These are phyloP conservation scores for Eupithecia exiguata DNA, from an alignment of 2,888 invertebrate genomes.

Conservation along the genomic window DNA sequence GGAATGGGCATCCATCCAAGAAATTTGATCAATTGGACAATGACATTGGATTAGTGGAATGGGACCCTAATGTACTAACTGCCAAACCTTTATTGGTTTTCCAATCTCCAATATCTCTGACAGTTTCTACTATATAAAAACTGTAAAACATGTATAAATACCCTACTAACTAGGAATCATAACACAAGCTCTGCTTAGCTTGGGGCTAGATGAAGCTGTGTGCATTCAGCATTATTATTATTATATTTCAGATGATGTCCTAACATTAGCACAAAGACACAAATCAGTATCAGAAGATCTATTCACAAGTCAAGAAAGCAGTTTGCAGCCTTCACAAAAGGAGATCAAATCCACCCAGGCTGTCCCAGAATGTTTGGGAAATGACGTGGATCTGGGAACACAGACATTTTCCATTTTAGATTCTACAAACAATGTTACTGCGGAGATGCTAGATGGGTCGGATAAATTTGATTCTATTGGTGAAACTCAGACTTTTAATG, in stretches of 20 bases:
- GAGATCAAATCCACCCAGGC: conserved; percentile 24
- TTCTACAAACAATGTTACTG: conserved; percentile 39
- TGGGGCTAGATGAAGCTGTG: no score
- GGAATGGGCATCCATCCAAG: no score
- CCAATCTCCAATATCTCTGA: no score
- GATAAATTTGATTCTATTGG: conserved; percentile 52
- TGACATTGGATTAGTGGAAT: no score
- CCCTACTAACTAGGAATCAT: no score
- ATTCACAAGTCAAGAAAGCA: conserved; percentile 65
- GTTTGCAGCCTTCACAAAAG: conserved; percentile 35
- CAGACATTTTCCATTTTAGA: conserved; percentile 69
- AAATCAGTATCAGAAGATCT: conserved; percentile 66
- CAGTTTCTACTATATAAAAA: no score
- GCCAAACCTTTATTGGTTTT: no score
- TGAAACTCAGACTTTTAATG: conserved; percentile 59
- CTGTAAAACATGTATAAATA: no score
- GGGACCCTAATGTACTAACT: no score
- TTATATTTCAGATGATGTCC: conserved; percentile 65
- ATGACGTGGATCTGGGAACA: conserved; percentile 57
- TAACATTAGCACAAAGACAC: conserved; percentile 67
- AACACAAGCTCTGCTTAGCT: no score
- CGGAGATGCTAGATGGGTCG: conserved; percentile 31
- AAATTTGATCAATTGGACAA: no score
- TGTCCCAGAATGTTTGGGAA: conserved; percentile 33
- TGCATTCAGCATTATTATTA: no score